Conservation (phyloP, 2,797 vertebrate species). For the Cichlasoma orientale region DNA sequence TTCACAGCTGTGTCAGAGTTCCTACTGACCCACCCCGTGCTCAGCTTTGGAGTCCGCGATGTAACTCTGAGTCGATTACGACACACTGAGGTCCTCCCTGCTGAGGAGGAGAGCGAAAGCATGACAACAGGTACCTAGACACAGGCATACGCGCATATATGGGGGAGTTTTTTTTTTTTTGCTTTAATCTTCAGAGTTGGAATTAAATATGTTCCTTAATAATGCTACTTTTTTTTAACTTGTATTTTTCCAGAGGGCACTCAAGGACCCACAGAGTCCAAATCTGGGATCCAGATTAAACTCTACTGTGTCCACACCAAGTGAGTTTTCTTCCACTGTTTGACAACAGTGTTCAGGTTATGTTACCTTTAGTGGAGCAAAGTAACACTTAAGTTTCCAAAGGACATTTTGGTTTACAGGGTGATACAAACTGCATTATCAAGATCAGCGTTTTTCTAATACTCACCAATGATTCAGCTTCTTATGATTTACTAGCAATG, state of each 20-base stretch:
- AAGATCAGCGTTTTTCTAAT: neutral
- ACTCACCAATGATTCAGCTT: neutral
- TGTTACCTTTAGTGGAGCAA: neutral
- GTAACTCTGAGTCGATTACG: slow-evolving; percentile 87
- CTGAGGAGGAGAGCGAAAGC: slow-evolving; percentile 93
- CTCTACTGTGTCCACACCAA: slow-evolving; percentile 99
- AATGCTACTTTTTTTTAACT: neutral
- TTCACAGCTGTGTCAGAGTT: slow-evolving; percentile 98
- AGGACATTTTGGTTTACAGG: neutral
- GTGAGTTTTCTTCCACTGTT: slow-evolving; percentile 79
- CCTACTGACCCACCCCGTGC: slow-evolving; percentile 94
- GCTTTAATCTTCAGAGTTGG: neutral
- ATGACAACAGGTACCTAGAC: slow-evolving; percentile 82
- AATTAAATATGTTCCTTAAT: neutral
- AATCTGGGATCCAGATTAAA: slow-evolving; percentile 95
- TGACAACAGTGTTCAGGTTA: neutral
- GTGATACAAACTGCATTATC: neutral
- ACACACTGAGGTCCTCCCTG: slow-evolving; percentile 93
- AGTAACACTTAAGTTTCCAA: neutral
- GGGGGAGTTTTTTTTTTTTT: neutral
- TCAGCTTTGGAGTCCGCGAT: slow-evolving; percentile 95
- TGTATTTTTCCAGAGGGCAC: slow-evolving; percentile 83
- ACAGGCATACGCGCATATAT: too few species aligned
- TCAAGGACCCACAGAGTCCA: slow-evolving; percentile 88
- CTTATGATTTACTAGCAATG: neutral